Evolutionary conservation across 2,113 vertebrate species (phyloP).

Genomic region (Bos javanicus): DNA sequence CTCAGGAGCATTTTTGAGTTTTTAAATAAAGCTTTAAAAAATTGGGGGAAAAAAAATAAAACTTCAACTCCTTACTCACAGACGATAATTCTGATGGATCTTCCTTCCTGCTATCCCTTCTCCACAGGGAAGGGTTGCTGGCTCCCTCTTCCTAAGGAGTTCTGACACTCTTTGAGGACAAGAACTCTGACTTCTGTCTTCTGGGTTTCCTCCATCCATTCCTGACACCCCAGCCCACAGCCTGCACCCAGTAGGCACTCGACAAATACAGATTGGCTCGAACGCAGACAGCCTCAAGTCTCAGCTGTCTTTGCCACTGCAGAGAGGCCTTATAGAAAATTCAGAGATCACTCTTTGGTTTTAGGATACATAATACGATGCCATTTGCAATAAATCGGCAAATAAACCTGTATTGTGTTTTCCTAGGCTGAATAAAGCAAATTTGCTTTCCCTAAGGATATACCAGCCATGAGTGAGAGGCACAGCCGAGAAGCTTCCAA

Average conservation of each 20-base stretch:
- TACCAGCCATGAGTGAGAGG: background rate
- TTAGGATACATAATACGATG: background rate
- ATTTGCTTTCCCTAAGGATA: background rate
- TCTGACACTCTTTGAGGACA: background rate
- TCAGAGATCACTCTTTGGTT: constrained; percentile 4
- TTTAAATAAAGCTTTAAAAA: background rate
- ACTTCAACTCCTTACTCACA: background rate
- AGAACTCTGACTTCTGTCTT: background rate
- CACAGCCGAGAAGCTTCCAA: background rate
- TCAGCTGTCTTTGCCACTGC: background rate
- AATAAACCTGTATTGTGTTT: constrained; percentile 35
- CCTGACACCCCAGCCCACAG: background rate
- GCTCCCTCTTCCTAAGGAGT: background rate
- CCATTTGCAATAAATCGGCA: background rate
- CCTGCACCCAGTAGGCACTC: background rate
- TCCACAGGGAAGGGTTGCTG: background rate
- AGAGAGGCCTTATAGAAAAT: background rate
- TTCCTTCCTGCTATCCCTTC: background rate
- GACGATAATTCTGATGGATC: background rate
- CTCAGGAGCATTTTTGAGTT: background rate
- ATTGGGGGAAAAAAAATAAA: background rate
- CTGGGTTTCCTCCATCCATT: background rate
- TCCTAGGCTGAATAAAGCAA: constrained; percentile 34
- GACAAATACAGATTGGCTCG: background rate
- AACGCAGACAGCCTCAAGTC: background rate